Percentiles rank a stretch among this genome's conserved stretches.
Evolutionary conservation across 2,888 invertebrate species (phyloP).

Genomic region (Himalopsyche japonica): DNA sequence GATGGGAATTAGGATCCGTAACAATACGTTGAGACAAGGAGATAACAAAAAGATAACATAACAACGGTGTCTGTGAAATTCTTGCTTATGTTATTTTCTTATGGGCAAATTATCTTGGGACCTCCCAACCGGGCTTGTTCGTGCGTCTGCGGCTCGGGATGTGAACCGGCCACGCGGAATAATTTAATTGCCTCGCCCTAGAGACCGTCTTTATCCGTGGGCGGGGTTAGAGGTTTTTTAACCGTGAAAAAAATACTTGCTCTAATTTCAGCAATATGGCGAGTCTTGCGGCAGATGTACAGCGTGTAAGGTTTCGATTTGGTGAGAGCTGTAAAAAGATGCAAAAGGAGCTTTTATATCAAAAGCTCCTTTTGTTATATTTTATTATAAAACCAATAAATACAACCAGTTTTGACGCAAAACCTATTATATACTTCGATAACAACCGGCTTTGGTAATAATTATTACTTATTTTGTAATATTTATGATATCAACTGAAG

Average conservation of each 20-base stretch:
- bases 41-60: neutral
- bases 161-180: conserved; percentile 25
- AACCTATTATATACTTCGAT: no score
- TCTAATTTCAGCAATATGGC: neutral
- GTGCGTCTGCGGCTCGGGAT: neutral
- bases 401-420: no score
- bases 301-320: neutral
- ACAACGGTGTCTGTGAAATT: neutral
- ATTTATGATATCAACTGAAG: no score
- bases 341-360: neutral
- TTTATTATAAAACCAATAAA: neutral
- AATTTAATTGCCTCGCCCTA: conserved; percentile 33
- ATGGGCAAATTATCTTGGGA: neutral
- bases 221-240: neutral
- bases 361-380: neutral
- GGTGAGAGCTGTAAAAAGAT: no score
- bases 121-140: neutral
- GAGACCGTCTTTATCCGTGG: neutral
- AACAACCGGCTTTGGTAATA: no score
- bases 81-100: neutral
- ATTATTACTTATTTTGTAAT: no score
- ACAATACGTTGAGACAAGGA: no score
- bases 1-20: no score
- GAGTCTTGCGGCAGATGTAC: neutral
- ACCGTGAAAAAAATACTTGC: neutral